Conservation (phyloP, 1,140 invertebrate genomes). For the Drosophila asahinai region DNA sequence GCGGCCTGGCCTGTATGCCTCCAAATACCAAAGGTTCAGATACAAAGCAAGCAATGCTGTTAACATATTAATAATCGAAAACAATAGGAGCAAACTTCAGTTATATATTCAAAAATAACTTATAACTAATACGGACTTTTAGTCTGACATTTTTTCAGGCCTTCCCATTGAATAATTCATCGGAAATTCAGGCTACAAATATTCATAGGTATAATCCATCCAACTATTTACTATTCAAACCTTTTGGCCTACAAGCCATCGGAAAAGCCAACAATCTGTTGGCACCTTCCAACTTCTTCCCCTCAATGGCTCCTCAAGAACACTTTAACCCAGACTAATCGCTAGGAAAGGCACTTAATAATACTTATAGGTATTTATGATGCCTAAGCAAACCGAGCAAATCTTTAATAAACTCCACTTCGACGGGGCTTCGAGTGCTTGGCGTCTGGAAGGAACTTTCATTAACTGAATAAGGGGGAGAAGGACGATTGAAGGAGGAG, state of each 20-base stretch:
- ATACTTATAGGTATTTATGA: conserved; percentile 52
- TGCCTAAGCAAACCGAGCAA: conserved; percentile 19
- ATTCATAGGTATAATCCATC: background rate
- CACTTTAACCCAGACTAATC: conserved; percentile 38
- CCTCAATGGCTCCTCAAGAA: conserved; percentile 20
- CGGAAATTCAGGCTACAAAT: background rate
- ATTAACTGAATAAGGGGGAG: conserved; percentile 44
- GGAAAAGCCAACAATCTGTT: conserved; percentile 27
- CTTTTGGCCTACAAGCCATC: conserved; percentile 8
- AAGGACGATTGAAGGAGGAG: background rate
- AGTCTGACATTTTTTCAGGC: background rate
- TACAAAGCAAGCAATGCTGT: background rate
- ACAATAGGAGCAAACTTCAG: background rate
- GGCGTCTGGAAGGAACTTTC: conserved; percentile 38
- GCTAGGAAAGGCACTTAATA: conserved; percentile 48
- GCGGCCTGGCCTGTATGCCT: background rate
- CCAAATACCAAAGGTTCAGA: too few species aligned
- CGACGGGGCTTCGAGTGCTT: conserved; percentile 16
- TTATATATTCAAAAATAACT: background rate
- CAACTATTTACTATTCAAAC: conserved; percentile 15
- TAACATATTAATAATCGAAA: background rate
- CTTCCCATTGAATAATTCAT: background rate
- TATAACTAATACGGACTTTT: background rate
- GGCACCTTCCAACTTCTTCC: conserved; percentile 17
- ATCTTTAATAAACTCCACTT: conserved; percentile 54